Conservation (phyloP, 2,113 vertebrate species). For the Pteropus alecto region DNA sequence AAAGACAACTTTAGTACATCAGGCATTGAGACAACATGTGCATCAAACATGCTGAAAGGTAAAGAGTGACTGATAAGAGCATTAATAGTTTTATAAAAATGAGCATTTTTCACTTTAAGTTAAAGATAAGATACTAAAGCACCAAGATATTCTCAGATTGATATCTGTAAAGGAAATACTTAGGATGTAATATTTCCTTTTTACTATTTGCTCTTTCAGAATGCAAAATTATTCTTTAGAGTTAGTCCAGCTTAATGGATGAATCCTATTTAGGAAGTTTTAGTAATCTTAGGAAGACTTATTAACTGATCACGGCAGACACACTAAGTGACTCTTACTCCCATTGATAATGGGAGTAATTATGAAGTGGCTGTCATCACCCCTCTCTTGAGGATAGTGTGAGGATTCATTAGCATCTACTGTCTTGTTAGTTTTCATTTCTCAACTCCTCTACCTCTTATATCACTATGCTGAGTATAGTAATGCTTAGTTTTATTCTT, state of each 20-base stretch:
- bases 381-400: neutral
- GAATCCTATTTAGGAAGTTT: neutral
- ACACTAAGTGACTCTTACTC: neutral
- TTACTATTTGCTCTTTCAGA: neutral
- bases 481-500: neutral
- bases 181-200: neutral
- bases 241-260: neutral
- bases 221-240: neutral
- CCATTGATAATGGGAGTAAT: neutral
- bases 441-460: neutral
- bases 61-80: neutral
- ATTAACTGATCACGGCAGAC: neutral
- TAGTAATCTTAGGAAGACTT: neutral
- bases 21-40: constrained; percentile 94
- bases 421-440: neutral
- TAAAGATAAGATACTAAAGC: neutral
- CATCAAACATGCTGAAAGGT: constrained; percentile 97
- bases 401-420: neutral
- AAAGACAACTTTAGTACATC: constrained; percentile 97
- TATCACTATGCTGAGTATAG: neutral
- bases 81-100: neutral
- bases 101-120: neutral
- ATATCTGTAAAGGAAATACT: neutral
- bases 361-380: neutral
- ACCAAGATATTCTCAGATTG: neutral